Conservation (phyloP, 2,113 vertebrate species). For the Pogonocichla stellata region DNA sequence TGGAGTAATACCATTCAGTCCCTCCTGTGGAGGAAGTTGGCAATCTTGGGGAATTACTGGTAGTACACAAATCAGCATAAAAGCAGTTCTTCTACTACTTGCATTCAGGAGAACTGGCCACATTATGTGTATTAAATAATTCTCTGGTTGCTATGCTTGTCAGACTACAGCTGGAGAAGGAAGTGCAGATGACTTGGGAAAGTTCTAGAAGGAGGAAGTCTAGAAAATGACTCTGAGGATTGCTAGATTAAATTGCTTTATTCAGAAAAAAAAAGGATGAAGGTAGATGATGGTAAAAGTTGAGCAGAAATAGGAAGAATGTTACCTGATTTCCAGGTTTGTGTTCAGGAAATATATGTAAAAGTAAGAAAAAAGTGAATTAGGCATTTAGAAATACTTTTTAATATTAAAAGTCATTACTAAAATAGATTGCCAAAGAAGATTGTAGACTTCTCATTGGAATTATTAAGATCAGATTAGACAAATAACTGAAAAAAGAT, state of each 20-base stretch:
- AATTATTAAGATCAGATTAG: background rate
- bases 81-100: background rate
- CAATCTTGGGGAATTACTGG: background rate
- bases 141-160: background rate
- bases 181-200: background rate
- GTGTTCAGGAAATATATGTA: background rate
- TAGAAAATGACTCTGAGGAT: background rate
- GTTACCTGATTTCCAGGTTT: background rate
- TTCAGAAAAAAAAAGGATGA: background rate
- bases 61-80: background rate
- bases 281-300: background rate
- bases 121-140: background rate
- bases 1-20: background rate
- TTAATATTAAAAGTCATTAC: background rate
- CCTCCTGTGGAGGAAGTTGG: background rate
- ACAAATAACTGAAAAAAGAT: background rate
- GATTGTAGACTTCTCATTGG: background rate
- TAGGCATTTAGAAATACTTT: background rate
- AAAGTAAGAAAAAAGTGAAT: background rate
- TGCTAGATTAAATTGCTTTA: background rate
- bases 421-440: background rate
- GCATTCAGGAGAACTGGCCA: background rate
- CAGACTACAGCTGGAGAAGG: background rate
- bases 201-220: background rate
- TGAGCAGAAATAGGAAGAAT: background rate